Conservation (phyloP, 1,140 invertebrate genomes). For the Dermatophagoides farinae region DNA sequence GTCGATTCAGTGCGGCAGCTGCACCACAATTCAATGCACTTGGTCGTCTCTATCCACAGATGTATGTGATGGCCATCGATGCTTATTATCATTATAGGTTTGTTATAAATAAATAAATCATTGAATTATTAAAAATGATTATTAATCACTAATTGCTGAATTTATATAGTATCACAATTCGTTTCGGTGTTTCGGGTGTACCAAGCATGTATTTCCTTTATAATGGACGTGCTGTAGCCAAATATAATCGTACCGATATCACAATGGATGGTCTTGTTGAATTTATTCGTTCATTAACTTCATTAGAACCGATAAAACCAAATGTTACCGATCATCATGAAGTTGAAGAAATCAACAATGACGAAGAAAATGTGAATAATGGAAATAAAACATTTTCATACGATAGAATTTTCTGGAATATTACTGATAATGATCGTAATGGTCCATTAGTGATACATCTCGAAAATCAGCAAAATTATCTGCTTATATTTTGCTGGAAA, state of each 20-base stretch:
- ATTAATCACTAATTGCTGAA: too few relatives aligned
- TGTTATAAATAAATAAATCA: slow-evolving; percentile 12
- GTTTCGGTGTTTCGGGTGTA: slow-evolving; percentile 79
- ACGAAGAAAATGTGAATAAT: too few relatives aligned
- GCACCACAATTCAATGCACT: slow-evolving; percentile 76
- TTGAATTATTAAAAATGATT: neutral
- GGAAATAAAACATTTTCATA: too few relatives aligned
- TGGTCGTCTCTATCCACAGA: slow-evolving; percentile 54
- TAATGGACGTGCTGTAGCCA: slow-evolving; percentile 62
- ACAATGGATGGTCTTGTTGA: slow-evolving; percentile 52
- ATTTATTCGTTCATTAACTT: slow-evolving; percentile 58
- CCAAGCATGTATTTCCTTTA: slow-evolving; percentile 80
- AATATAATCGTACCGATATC: slow-evolving; percentile 65
- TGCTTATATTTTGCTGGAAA: slow-evolving; percentile 56
- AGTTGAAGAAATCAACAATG: too few relatives aligned
- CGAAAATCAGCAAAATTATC: slow-evolving; percentile 52
- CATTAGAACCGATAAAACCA: slow-evolving; percentile 34
- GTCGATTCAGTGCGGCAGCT: slow-evolving; percentile 66
- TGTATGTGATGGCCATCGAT: slow-evolving; percentile 74
- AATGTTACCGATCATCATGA: slow-evolving; percentile 1
- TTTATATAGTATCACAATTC: slow-evolving; percentile 49
- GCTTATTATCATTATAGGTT: slow-evolving; percentile 56
- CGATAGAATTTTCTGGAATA: slow-evolving; percentile 27
- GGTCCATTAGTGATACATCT: slow-evolving; percentile 53
- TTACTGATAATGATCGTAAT: slow-evolving; percentile 51